phyloP scores from a whole-genome alignment of 2,888 invertebrate genomes.

The Archaeoteleia sp. region DNA sequence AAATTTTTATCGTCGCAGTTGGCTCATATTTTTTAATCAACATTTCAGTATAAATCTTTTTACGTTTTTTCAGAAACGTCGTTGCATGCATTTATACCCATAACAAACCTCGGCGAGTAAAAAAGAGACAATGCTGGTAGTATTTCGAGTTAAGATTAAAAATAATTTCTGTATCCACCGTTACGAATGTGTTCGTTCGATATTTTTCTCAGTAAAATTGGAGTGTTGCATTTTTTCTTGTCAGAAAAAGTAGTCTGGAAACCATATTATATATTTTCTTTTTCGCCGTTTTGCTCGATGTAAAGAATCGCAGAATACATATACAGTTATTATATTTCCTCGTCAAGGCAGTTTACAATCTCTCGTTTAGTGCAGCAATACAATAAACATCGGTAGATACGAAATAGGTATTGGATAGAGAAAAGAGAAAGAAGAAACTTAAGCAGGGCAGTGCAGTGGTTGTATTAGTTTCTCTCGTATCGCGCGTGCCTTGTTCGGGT shows the following conservation, averaged over 20 bases:
- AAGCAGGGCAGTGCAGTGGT: constrained; percentile 2
- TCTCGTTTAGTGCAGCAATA: constrained; percentile 9
- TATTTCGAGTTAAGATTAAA: too few relatives aligned
- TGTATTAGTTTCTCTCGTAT: constrained; percentile 12
- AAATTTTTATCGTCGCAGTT: too few relatives aligned
- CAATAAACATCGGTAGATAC: constrained; percentile 17
- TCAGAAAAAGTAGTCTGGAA: background rate
- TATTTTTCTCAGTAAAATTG: background rate
- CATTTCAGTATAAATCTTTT: too few relatives aligned
- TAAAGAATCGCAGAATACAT: constrained; percentile 1
- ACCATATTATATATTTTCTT: background rate
- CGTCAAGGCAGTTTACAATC: constrained; percentile 5
- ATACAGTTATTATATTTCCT: constrained; percentile 14
- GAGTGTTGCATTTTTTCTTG: background rate
- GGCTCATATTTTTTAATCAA: too few relatives aligned
- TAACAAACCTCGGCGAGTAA: too few relatives aligned
- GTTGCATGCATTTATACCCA: too few relatives aligned
- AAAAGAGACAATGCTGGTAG: too few relatives aligned
- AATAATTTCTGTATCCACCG: background rate
- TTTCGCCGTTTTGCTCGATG: background rate
- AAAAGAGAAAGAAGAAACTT: background rate
- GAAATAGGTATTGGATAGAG: constrained; percentile 15
- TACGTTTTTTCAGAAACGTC: too few relatives aligned
- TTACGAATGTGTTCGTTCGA: background rate
- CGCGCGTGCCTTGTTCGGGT: constrained; percentile 44